These are phyloP conservation scores for Meteorus cinctellus DNA, from an alignment of 2,888 invertebrate species.

Conservation along the genomic window DNA sequence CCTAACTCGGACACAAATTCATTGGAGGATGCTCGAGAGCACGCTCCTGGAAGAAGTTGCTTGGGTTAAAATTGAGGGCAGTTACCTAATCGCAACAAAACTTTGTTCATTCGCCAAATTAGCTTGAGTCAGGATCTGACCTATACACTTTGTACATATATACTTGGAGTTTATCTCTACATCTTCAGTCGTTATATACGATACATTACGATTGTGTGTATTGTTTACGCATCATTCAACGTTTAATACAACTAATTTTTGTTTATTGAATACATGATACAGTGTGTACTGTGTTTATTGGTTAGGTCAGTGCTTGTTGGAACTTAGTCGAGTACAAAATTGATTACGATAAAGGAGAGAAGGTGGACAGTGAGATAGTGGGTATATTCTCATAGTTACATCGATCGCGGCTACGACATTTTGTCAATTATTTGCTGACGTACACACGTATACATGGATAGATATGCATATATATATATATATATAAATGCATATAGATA, in stretches of 20 bases:
- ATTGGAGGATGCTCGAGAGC: constrained; percentile 8
- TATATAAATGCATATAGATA: not conserved
- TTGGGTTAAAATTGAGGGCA: constrained; percentile 37
- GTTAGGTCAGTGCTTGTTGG: not conserved
- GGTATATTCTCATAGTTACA: constrained; percentile 40
- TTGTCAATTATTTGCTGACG: constrained; percentile 56
- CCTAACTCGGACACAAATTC: constrained; percentile 27
- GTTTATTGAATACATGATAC: not conserved
- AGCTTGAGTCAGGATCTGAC: constrained; percentile 23
- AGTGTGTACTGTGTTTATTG: not conserved
- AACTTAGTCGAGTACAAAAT: not conserved
- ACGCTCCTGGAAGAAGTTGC: constrained; percentile 30
- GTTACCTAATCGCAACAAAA: constrained; percentile 35
- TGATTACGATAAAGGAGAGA: constrained; percentile 13
- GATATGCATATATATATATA: constrained; percentile 26
- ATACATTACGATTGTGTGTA: not conserved
- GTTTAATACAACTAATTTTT: not conserved
- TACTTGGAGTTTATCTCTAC: constrained; percentile 8
- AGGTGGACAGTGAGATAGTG: constrained; percentile 28
- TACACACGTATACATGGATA: constrained; percentile 32
- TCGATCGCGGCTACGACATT: constrained; percentile 52
- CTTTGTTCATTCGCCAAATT: constrained; percentile 36
- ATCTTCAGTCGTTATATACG: not conserved
- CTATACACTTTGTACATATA: constrained; percentile 1
- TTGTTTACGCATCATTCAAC: not conserved